Conservation (phyloP, 2,113 vertebrate species). For the Oostethus manadensis region DNA sequence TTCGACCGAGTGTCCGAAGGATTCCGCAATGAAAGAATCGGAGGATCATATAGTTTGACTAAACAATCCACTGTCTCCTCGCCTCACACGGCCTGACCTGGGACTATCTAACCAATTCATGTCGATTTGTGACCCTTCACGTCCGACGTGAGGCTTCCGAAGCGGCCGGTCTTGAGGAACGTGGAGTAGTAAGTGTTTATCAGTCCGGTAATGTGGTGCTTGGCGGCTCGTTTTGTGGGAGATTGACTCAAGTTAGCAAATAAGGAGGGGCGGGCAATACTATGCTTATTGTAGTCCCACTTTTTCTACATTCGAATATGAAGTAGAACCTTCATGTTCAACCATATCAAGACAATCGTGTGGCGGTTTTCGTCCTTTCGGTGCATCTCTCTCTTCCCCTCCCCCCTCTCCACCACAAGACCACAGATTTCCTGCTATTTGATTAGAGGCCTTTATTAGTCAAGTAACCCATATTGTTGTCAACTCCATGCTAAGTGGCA, state of each 20-base stretch:
- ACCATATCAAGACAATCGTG: too few relatives aligned
- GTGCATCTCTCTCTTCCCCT: too few relatives aligned
- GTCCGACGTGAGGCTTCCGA: conserved; percentile 52
- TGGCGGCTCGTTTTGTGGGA: neutral
- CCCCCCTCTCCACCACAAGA: too few relatives aligned
- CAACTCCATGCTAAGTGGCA: conserved; percentile 9
- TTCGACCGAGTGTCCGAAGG: conserved; percentile 67
- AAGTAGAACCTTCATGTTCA: too few relatives aligned
- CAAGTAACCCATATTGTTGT: conserved; percentile 5
- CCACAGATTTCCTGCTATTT: too few relatives aligned
- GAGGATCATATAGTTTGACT: conserved; percentile 33
- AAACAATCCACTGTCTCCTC: conserved; percentile 26
- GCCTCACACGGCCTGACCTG: conserved; percentile 13
- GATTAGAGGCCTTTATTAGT: too few relatives aligned
- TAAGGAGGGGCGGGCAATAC: too few relatives aligned
- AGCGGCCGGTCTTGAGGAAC: conserved; percentile 60
- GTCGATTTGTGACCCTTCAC: conserved; percentile 35
- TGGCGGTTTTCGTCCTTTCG: too few relatives aligned
- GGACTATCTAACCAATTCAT: conserved; percentile 42
- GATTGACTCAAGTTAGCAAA: too few relatives aligned
- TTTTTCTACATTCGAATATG: too few relatives aligned
- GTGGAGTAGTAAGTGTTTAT: conserved; percentile 73
- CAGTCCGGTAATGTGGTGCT: conserved; percentile 15
- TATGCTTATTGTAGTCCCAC: too few relatives aligned
- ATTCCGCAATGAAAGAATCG: conserved; percentile 59